Conservation (phyloP, 1,140 invertebrate species). For the Drosophila mayri region DNA sequence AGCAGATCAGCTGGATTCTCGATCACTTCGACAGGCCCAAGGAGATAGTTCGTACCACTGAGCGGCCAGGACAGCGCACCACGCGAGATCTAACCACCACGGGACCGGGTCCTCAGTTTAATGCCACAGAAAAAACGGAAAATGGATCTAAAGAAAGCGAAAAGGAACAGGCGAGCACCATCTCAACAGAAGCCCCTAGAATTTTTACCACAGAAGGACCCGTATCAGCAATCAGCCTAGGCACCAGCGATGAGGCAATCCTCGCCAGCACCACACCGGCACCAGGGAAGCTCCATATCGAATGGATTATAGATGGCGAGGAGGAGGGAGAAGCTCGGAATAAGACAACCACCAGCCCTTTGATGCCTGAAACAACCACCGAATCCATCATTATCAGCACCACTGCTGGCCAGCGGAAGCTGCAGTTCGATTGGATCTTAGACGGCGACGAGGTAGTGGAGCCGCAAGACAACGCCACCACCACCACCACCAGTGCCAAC, state of each 20-base stretch:
- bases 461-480: background rate
- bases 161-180: background rate
- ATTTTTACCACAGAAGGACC: background rate
- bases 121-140: background rate
- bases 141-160: background rate
- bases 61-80: conserved; percentile 9
- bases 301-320: conserved; percentile 56
- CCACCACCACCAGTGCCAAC: background rate
- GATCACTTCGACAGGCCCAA: conserved; percentile 68
- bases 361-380: conserved; percentile 3
- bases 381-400: conserved; percentile 1
- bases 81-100: conserved; percentile 10
- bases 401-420: conserved; percentile 25
- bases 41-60: conserved; percentile 62
- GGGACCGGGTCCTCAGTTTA: background rate
- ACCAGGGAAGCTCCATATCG: conserved; percentile 34
- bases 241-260: background rate
- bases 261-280: background rate
- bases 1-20: conserved; percentile 60
- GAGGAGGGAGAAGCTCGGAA: conserved; percentile 1
- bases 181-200: conserved; percentile 7
- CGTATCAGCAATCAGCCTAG: background rate
- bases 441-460: conserved; percentile 46
- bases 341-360: background rate
- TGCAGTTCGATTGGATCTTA: conserved; percentile 60